Base-by-base conservation (phyloP, 2,888 invertebrate genomes). In the Phymatocera aterrima region DNA sequence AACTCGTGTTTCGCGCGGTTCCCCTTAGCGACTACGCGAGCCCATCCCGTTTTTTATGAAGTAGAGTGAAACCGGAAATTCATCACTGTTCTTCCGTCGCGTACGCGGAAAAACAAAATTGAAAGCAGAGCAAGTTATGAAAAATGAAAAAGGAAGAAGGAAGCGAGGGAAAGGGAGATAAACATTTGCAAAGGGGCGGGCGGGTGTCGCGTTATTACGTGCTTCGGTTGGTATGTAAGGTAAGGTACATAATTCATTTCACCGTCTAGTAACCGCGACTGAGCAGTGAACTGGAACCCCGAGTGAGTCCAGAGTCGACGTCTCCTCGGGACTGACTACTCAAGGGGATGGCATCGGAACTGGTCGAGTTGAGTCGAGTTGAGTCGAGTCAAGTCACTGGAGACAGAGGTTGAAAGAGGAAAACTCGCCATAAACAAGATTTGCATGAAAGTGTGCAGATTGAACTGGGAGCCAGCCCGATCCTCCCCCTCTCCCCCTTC, bases 221-320 rank as follows among this genome's bases (percentile, higher is more conserved):
- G 72, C 51, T 48, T 31, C 31, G 72, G 48, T 72, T 72, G 72
- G 48, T n/a, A n/a, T n/a, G n/a, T n/a, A n/a, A n/a, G n/a, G n/a
- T 34, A 43, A 72, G 72, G 72, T 72, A 48, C 48, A 72, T 72
- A 51, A 72, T 72, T 72, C 72, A 72, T 72, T 72, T 72, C 72
- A 72, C 72, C 72, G 72, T 72, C 72, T 72, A 72, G 72, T 72
- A 72, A 72, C 48, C 72, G 72, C 51, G 72, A 48, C 72, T 34
- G 34, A 51, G 72, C 72, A 51, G 72, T 72, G 72, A 72, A 72
- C 72, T 51, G 51, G 31, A 72, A 70, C 70, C 70, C 70, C 70
- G 18, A 51, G 70, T 48, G 48, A 48, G 31, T 70, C 48, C 51
- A 24, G 46, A 48, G 70, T 51, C 48, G 72, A 72, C 72, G 72